These are phyloP conservation scores for Gymnoscopelus microlampas DNA, from an alignment of 2,797 vertebrate genomes.

Conservation along the genomic window DNA sequence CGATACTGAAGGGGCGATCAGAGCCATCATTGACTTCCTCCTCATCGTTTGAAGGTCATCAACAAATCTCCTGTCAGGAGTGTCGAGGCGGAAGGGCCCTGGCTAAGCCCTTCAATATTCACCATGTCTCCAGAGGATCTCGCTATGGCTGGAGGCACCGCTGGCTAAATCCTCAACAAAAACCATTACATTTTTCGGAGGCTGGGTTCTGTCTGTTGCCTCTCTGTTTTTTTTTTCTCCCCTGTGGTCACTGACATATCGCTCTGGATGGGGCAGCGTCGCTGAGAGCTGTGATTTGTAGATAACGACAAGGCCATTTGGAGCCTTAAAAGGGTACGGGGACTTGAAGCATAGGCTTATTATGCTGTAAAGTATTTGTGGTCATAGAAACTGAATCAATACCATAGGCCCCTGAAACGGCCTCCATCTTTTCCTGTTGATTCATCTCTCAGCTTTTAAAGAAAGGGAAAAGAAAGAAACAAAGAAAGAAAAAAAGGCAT, in stretches of 20 bases:
- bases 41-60: conserved; percentile 72
- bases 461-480: conserved; percentile 23
- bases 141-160: conserved; percentile 51
- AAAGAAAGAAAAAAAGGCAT: conserved; percentile 42
- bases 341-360: conserved; percentile 80
- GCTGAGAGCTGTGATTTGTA: conserved; percentile 77
- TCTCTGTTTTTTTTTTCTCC: conserved; percentile 44
- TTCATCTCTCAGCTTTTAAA: conserved; percentile 64
- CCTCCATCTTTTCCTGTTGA: conserved; percentile 47
- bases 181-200: conserved; percentile 67
- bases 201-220: conserved; percentile 61
- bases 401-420: conserved; percentile 49
- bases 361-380: conserved; percentile 81
- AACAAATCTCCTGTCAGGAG: conserved; percentile 76
- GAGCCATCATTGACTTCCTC: conserved; percentile 61
- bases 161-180: conserved; percentile 70
- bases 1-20: conserved; percentile 60
- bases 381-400: conserved; percentile 82
- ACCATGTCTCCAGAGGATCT: conserved; percentile 67
- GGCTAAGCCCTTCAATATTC: conserved; percentile 75
- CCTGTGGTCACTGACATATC: conserved; percentile 67
- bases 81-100: conserved; percentile 46
- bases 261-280: conserved; percentile 59
- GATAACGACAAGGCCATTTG: conserved; percentile 77
- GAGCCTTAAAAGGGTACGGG: conserved; percentile 69